phyloP scores from a whole-genome alignment of 1,140 invertebrate species.

The Drosophila prosaltans region DNA sequence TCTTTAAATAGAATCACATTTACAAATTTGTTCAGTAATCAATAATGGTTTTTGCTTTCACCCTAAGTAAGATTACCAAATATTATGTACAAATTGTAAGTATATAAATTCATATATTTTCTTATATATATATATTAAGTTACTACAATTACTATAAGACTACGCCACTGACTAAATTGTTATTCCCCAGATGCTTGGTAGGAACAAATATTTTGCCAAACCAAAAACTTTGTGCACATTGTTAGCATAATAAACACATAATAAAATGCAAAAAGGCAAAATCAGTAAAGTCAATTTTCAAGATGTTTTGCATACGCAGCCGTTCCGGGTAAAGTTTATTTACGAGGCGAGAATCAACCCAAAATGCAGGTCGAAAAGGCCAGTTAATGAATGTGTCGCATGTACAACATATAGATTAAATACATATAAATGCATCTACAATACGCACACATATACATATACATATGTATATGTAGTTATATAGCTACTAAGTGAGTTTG shows the following conservation, averaged over 20 bases:
- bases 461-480: neutral
- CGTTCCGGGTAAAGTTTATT: slow-evolving; percentile 55
- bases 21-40: no score
- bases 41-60: no score
- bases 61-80: no score
- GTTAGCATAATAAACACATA: slow-evolving; percentile 79
- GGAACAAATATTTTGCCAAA: slow-evolving; percentile 39
- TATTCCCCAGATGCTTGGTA: slow-evolving; percentile 29
- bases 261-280: slow-evolving; percentile 71
- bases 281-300: slow-evolving; percentile 78
- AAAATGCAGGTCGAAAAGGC: slow-evolving; percentile 37
- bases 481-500: neutral
- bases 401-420: slow-evolving; percentile 21
- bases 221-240: slow-evolving; percentile 68
- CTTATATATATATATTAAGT: no score
- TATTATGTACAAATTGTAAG: no score
- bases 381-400: slow-evolving; percentile 18
- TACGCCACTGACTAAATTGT: slow-evolving; percentile 30
- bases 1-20: no score
- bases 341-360: slow-evolving; percentile 29
- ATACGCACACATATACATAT: neutral
- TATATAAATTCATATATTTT: no score
- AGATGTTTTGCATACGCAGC: slow-evolving; percentile 65
- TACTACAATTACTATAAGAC: neutral
- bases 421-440: slow-evolving; percentile 10